Percentiles rank a stretch among this genome's conserved stretches.
These are phyloP conservation scores for Nothoprocta pentlandii DNA, from an alignment of 2,113 vertebrate species.

Conservation along the genomic window DNA sequence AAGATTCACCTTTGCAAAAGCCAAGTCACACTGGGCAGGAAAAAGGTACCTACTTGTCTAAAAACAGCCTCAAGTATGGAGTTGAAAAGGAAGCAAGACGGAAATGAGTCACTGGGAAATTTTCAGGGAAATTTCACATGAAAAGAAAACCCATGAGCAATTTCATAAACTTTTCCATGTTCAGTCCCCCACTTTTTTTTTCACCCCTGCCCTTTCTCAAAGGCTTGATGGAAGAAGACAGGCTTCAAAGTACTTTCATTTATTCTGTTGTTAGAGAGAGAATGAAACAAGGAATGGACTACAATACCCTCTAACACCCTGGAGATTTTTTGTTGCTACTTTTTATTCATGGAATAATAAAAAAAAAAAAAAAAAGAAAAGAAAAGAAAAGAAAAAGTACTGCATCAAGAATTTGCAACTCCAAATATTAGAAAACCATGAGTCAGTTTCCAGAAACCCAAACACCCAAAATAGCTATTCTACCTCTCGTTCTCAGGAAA, in stretches of 20 bases:
- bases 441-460: conserved; percentile 24
- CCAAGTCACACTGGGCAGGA: neutral
- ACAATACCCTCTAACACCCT: neutral
- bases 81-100: conserved; percentile 23
- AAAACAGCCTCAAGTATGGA: neutral
- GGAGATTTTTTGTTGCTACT: conserved; percentile 7
- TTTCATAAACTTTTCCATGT: conserved; percentile 54
- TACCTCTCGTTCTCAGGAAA: conserved; percentile 44
- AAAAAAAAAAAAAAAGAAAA: neutral
- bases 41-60: neutral
- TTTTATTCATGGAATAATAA: neutral
- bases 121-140: conserved; percentile 55
- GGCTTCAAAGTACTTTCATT: conserved; percentile 3
- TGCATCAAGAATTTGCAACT: conserved; percentile 34
- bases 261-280: neutral
- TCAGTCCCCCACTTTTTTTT: fast-evolving
- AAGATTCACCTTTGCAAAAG: neutral
- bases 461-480: conserved; percentile 51
- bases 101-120: conserved; percentile 58
- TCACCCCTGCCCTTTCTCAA: neutral
- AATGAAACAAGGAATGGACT: conserved; percentile 14
- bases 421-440: conserved; percentile 17
- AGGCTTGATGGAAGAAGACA: neutral
- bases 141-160: conserved; percentile 60
- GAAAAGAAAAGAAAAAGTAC: neutral